Percentiles rank a stretch among this genome's conserved stretches.
Evolutionary conservation across 2,888 invertebrate species (phyloP).

Genomic region (Ochropacha duplaris): DNA sequence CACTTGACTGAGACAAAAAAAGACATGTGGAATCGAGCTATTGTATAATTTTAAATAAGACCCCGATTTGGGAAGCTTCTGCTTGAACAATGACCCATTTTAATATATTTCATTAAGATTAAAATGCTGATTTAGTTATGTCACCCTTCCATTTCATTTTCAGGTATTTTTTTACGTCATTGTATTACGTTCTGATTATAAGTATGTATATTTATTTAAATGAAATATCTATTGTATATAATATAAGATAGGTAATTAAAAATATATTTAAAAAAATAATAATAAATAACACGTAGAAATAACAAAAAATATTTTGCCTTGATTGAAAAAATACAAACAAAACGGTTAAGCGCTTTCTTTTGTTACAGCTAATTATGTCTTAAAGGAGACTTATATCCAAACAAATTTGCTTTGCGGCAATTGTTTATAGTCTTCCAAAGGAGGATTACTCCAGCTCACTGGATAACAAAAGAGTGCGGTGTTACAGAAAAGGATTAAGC

Average conservation of each 20-base stretch:
- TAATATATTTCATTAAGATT: constrained; percentile 81
- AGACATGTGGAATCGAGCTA: constrained; percentile 60
- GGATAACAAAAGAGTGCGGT: constrained; percentile 76
- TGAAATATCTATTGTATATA: no score
- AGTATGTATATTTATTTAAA: no score
- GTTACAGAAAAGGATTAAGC: constrained; percentile 73
- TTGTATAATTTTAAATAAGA: constrained; percentile 71
- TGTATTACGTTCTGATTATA: no score
- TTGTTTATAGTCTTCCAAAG: constrained; percentile 70
- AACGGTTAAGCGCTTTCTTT: constrained; percentile 49
- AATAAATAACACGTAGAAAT: background rate
- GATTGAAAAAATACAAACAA: constrained; percentile 28
- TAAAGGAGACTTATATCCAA: constrained; percentile 50
- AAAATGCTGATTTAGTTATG: constrained; percentile 64
- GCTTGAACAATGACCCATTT: constrained; percentile 77
- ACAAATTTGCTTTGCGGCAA: constrained; percentile 63
- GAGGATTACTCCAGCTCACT: constrained; percentile 66
- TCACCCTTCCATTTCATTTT: constrained; percentile 36
- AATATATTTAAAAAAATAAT: no score
- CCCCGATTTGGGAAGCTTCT: constrained; percentile 66
- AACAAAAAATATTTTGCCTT: background rate
- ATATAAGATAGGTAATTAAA: no score
- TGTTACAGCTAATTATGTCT: constrained; percentile 58
- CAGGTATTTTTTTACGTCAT: background rate
- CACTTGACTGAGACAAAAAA: constrained; percentile 69